Evolutionary conservation across 2,888 invertebrate species (phyloP), one percentile per base, ranked within the genome.

Genomic region (Ochropleura plecta): DNA sequence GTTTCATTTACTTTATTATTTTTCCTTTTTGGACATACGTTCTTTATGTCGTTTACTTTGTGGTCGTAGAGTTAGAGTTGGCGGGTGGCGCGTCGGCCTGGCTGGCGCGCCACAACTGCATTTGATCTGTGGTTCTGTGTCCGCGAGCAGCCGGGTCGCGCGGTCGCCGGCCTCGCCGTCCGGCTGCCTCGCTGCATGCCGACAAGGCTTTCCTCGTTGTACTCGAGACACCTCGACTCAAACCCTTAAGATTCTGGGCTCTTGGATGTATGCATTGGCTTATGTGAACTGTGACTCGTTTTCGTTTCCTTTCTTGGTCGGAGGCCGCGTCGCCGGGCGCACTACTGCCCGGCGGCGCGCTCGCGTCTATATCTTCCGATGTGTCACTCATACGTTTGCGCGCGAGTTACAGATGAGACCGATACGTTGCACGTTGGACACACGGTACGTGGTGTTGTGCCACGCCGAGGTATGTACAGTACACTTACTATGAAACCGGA

Each of bases 221-320:
- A 94, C 92, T 94, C 95, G 94, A 95, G 93, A 95, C 93, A 95
- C 93, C 95, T 94, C 95, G 94, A 95, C 93, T 94, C 95, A 96
- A 96, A 96, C 96, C 96, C 96, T 96, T 96, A 95, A 96, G 93
- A 96, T 96, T 96, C 96, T 96, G 96, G 96, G 96, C 96, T 96
- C 96, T 96, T 96, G 96, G 96, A 96, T 96, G 96, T 96, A 94
- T 96, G 96, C 96, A 96, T 96, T 96, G 96, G 96, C 96, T 96
- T 96, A 95, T 96, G 96, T 96, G 95, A 96, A 96, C 94, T 96
- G 96, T 96, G 96, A 96, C 95, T 96, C 95, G 95, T 96, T 96
- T 96, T 96, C 96, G 96, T 96, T 96, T 96, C 96, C 95, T 96
- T 96, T 96, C 96, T 96, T 96, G 94, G 94, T 95, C 94, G 93